Evolutionary conservation across 2,113 vertebrate genomes (phyloP).

Genomic region (Platysteira castanea): DNA sequence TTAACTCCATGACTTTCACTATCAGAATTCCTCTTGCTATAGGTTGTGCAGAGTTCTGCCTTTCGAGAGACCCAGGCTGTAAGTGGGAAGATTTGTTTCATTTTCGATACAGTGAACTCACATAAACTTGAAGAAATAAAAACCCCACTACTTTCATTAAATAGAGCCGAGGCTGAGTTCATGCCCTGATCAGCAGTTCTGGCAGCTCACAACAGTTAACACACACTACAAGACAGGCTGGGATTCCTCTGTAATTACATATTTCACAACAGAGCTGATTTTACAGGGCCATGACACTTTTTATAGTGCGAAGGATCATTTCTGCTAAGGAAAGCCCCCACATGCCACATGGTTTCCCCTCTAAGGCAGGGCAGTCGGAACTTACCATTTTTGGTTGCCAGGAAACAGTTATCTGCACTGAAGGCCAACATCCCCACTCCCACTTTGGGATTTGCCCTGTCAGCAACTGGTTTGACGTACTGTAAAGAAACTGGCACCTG

Average conservation of each 20-base stretch:
- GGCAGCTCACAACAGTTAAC: neutral
- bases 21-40: neutral
- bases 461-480: slow-evolving; percentile 81
- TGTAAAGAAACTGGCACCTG: slow-evolving; percentile 80
- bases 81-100: neutral
- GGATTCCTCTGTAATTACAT: neutral
- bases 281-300: neutral
- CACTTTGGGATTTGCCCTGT: slow-evolving; percentile 92
- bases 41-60: neutral
- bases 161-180: neutral
- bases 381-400: slow-evolving; percentile 91
- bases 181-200: neutral
- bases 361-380: neutral
- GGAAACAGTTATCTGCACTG: slow-evolving; percentile 88
- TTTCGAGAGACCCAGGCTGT: neutral
- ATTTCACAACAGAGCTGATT: neutral
- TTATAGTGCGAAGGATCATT: neutral
- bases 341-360: neutral
- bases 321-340: neutral
- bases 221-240: neutral
- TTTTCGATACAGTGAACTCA: neutral
- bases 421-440: slow-evolving; percentile 88
- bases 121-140: neutral
- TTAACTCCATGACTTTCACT: neutral
- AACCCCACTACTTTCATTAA: neutral